A percentile compares a stretch with the other conserved stretches of the same genome.
These are phyloP conservation scores for Callosobruchus maculatus DNA, from an alignment of 2,888 invertebrate species.

Conservation along the genomic window DNA sequence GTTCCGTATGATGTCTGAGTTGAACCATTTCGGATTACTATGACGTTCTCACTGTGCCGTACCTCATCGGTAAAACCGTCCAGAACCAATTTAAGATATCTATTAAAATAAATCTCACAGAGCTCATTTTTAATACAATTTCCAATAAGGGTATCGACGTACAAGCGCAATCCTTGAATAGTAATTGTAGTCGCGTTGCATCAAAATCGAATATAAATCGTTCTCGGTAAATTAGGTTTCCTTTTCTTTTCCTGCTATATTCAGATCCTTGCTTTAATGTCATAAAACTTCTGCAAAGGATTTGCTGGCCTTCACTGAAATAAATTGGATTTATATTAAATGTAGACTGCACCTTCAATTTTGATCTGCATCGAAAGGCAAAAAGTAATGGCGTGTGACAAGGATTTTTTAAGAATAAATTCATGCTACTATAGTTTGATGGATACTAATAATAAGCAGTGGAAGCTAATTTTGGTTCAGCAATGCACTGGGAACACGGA, in stretches of 20 bases:
- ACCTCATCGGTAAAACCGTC: not conserved
- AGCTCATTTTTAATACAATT: not conserved
- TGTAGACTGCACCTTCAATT: not conserved
- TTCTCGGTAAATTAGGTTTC: not conserved
- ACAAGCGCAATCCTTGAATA: not conserved
- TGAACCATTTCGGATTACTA: no score
- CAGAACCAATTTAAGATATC: not conserved
- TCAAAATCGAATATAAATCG: not conserved
- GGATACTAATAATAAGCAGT: no score
- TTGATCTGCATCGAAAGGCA: no score
- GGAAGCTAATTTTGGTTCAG: no score
- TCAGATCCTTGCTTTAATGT: not conserved
- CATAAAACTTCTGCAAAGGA: not conserved
- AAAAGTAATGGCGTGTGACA: no score
- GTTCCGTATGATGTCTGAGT: no score
- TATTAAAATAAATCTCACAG: not conserved
- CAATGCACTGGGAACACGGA: no score
- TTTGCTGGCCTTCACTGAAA: not conserved
- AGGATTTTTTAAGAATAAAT: no score
- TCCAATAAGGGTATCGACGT: not conserved
- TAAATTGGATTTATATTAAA: not conserved
- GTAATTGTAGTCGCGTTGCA: not conserved
- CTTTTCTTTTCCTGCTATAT: not conserved
- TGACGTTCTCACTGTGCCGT: not conserved
- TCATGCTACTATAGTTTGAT: no score